These are phyloP conservation scores for Stegostoma tigrinum DNA, from an alignment of 2,113 vertebrate species.

Conservation along the genomic window DNA sequence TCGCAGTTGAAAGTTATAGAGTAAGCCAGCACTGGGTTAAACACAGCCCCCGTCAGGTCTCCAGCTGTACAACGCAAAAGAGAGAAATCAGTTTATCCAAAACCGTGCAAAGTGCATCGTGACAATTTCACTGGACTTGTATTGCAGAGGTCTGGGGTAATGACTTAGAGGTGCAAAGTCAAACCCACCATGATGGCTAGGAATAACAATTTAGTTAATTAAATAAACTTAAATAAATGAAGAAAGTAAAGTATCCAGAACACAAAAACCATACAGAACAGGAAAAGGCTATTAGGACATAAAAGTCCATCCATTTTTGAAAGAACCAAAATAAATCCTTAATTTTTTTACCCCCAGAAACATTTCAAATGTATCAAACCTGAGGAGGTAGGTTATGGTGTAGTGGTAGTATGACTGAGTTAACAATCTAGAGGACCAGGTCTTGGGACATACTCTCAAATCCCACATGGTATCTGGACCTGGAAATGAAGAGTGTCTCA, in stretches of 20 bases:
- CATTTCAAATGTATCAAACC: background rate
- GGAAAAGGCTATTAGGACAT: background rate
- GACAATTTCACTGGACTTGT: background rate
- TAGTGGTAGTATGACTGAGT: too few species aligned
- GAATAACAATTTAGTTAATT: too few species aligned
- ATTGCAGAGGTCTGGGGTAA: background rate
- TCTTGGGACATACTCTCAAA: too few species aligned
- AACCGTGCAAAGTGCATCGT: background rate
- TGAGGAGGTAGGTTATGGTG: too few species aligned
- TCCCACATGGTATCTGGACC: too few species aligned
- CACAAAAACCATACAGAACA: background rate
- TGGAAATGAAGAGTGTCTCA: too few species aligned
- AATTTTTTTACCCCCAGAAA: background rate
- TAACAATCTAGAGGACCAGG: too few species aligned
- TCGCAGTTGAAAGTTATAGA: slow-evolving; percentile 76
- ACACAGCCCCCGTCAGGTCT: slow-evolving; percentile 75
- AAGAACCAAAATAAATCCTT: background rate
- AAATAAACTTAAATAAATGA: background rate
- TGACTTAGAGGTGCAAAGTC: background rate
- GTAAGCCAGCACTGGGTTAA: slow-evolving; percentile 84
- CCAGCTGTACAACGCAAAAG: slow-evolving; percentile 63
- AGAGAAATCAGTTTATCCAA: background rate
- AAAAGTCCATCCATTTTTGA: background rate
- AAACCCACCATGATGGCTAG: too few species aligned
- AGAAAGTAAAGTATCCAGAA: too few species aligned